Conservation (phyloP, 2,113 vertebrate species). For the Pipa parva region DNA sequence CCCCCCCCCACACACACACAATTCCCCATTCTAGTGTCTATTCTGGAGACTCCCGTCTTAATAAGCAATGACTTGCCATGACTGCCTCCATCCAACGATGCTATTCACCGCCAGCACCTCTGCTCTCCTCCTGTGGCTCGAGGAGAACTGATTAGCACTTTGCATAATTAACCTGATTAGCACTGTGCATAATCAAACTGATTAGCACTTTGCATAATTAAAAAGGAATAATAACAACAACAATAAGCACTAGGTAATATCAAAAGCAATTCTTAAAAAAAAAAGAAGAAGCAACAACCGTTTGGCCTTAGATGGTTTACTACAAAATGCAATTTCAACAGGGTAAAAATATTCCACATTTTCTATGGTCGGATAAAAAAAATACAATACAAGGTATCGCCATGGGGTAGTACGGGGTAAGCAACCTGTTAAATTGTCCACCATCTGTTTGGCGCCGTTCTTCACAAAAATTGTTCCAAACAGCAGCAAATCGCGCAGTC, state of each 20-base stretch:
- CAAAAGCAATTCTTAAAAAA: conserved; percentile 72
- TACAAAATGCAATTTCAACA: conserved; percentile 9
- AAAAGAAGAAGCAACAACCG: too few species aligned
- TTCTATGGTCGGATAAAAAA: too few species aligned
- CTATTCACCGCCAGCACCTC: conserved; percentile 75
- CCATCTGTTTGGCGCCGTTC: too few species aligned
- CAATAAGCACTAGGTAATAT: conserved; percentile 78
- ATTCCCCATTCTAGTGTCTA: conserved; percentile 62
- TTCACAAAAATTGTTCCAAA: too few species aligned
- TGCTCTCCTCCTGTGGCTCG: conserved; percentile 76
- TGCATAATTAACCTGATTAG: conserved; percentile 87
- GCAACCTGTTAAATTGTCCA: too few species aligned
- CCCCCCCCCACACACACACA: too few species aligned
- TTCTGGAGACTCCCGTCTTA: conserved; percentile 60
- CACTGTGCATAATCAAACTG: conserved; percentile 83
- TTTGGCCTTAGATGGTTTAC: conserved; percentile 62
- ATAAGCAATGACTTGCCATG: conserved; percentile 73
- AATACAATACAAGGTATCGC: too few species aligned
- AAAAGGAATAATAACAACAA: conserved; percentile 82
- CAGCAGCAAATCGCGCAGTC: too few species aligned
- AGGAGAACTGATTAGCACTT: conserved; percentile 85
- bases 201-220: conserved; percentile 68
- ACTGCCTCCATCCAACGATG: conserved; percentile 71
- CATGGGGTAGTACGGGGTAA: too few species aligned
- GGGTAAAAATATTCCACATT: too few species aligned